Conservation (phyloP, 2,888 invertebrate species). For the Pomacea canaliculata region DNA sequence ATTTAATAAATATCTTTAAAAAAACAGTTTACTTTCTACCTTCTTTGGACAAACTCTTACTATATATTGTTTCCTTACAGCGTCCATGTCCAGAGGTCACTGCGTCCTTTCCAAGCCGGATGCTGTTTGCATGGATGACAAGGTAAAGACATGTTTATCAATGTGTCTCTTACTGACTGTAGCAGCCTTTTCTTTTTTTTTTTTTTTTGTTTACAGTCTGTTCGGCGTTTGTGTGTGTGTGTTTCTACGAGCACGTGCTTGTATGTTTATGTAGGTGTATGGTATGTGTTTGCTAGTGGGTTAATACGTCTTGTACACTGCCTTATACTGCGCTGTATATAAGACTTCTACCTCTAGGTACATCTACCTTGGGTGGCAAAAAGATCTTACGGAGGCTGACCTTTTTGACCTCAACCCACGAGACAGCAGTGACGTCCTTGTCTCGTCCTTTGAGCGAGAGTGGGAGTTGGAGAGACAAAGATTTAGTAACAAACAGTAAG, state of each 20-base stretch:
- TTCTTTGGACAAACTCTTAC: no score
- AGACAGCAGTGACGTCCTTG: constrained; percentile 48
- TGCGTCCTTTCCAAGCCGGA: constrained; percentile 65
- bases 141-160: constrained; percentile 39
- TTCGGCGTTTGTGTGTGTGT: no score
- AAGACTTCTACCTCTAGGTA: constrained; percentile 37
- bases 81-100: constrained; percentile 65
- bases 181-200: no score
- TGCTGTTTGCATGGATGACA: constrained; percentile 68
- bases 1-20: no score
- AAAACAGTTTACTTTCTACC: no score
- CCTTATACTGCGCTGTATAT: no score
- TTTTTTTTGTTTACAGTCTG: no score
- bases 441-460: constrained; percentile 43
- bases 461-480: constrained; percentile 43
- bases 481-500: constrained; percentile 30
- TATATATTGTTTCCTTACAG: constrained; percentile 40
- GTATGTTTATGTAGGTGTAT: no score
- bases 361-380: constrained; percentile 62
- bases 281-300: no score
- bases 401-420: constrained; percentile 63
- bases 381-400: constrained; percentile 60
- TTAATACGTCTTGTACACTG: no score
- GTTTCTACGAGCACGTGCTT: neutral
- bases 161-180: no score